These are phyloP conservation scores for Camponotus vicinus DNA, from an alignment of 1,140 invertebrate genomes.

Conservation along the genomic window DNA sequence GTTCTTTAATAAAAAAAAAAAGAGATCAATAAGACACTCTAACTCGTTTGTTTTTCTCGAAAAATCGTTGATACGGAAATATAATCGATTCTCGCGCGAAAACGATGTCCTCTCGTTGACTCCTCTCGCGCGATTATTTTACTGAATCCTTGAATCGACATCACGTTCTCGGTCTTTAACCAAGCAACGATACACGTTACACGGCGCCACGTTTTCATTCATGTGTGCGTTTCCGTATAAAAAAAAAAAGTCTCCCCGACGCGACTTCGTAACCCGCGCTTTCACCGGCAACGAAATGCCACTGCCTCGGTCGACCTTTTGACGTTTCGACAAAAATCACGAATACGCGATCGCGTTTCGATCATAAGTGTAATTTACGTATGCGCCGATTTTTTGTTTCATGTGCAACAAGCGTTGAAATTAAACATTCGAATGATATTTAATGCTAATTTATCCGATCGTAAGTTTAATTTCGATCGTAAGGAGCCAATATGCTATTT, in stretches of 20 bases:
- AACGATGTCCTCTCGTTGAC: background rate
- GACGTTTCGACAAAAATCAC: constrained; percentile 17
- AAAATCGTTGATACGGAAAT: background rate
- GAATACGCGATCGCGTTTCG: background rate
- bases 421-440: background rate
- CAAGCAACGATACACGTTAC: constrained; percentile 39
- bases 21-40: background rate
- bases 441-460: background rate
- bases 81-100: background rate
- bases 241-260: background rate
- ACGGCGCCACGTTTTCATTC: constrained; percentile 29
- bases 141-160: background rate
- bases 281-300: constrained; percentile 36
- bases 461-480: background rate
- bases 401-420: background rate
- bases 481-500: background rate
- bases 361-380: constrained; percentile 36
- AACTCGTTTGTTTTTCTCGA: background rate
- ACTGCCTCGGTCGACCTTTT: background rate
- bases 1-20: too few relatives aligned
- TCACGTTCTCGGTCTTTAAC: background rate
- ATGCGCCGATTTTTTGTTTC: background rate
- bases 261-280: constrained; percentile 14
- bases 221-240: constrained; percentile 13
- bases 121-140: background rate